Conservation (phyloP, 2,888 invertebrate genomes). For the Pardosa pseudoannulata region DNA sequence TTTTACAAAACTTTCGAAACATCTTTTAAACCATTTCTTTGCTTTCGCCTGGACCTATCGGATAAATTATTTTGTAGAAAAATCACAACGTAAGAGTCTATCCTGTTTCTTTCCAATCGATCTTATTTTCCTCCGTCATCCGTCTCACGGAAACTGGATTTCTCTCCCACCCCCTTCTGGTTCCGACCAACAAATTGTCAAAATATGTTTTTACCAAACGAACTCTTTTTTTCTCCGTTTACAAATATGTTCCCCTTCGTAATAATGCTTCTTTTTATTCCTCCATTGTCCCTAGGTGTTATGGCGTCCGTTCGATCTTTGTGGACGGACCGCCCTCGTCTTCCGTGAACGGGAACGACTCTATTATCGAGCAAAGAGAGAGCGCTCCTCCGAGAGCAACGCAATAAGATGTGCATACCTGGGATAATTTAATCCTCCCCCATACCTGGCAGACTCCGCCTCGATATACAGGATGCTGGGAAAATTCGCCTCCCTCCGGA, state of each 20-base stretch:
- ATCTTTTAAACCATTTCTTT: no score
- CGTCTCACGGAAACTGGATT: no score
- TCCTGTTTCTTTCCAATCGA: no score
- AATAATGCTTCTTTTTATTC: not conserved
- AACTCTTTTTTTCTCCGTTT: not conserved
- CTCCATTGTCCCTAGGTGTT: no score
- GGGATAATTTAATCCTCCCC: constrained; percentile 7
- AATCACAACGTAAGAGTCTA: no score
- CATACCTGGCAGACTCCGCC: constrained; percentile 44
- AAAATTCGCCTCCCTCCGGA: constrained; percentile 30
- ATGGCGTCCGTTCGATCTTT: no score
- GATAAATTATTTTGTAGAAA: no score
- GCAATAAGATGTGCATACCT: not conserved
- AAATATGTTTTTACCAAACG: not conserved
- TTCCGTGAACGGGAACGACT: not conserved
- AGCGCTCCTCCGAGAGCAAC: not conserved
- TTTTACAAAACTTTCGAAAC: no score
- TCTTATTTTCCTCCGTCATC: no score
- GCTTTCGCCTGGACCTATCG: no score
- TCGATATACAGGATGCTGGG: constrained; percentile 44
- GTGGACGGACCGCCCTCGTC: not conserved
- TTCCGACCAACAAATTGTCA: not conserved
- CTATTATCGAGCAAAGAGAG: not conserved
- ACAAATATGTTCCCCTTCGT: not conserved
- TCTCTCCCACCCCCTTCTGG: no score